phyloP scores from a whole-genome alignment of 2,888 invertebrate genomes.

The Bimastos eiseni region DNA sequence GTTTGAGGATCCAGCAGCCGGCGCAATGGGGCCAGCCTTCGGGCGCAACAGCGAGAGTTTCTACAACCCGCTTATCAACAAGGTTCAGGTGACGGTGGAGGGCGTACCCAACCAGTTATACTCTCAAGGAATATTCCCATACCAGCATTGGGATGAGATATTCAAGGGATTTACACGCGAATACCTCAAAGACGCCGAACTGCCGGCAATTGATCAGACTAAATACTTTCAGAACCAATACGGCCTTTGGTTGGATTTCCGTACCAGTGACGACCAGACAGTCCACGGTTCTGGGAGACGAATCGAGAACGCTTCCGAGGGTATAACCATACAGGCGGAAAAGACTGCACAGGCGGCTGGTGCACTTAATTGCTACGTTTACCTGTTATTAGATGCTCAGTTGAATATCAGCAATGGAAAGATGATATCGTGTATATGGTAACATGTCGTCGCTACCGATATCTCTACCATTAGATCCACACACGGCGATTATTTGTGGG shows the following conservation, averaged over 20 bases:
- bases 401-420: neutral
- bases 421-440: neutral
- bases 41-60: conserved; percentile 23
- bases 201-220: neutral
- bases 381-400: neutral
- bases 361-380: neutral
- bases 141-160: neutral
- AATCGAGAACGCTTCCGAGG: neutral
- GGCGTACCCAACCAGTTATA: neutral
- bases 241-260: neutral
- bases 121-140: neutral
- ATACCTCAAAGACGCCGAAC: neutral
- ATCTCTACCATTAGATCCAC: neutral
- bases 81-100: conserved; percentile 30
- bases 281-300: neutral
- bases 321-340: neutral
- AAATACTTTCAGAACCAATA: neutral
- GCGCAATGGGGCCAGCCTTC: conserved; percentile 7
- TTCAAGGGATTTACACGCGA: neutral
- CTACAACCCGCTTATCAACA: conserved; percentile 30
- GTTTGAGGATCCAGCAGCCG: conserved; percentile 25
- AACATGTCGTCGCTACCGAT: neutral
- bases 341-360: neutral
- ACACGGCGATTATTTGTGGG: conserved; percentile 34
- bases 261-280: neutral